phyloP scores from a whole-genome alignment of 2,797 vertebrate species.

The Betta splendens region DNA sequence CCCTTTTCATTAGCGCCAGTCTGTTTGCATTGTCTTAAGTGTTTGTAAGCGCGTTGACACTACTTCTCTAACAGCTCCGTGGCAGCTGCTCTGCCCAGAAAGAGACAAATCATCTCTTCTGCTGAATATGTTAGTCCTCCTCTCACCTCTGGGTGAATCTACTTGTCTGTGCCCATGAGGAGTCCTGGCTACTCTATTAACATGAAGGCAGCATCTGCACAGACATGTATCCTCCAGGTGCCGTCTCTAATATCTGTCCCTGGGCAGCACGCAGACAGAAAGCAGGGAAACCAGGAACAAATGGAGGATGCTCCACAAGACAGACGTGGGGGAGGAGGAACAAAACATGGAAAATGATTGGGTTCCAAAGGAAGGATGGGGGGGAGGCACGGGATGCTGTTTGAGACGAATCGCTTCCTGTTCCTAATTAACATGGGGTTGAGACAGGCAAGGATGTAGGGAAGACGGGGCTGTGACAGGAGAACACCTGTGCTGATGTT shows the following conservation, averaged over 20 bases:
- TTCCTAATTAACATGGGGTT: conserved; percentile 47
- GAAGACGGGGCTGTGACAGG: conserved; percentile 29
- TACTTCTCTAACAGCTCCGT: conserved; percentile 36
- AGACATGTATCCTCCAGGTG: conserved; percentile 57
- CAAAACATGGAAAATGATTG: conserved; percentile 50
- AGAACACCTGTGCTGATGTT: conserved; percentile 45
- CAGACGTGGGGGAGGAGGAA: conserved; percentile 41
- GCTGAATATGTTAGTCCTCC: conserved; percentile 35
- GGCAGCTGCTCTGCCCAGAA: conserved; percentile 28
- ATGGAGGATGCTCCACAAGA: conserved; percentile 25
- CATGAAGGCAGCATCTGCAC: conserved; percentile 51
- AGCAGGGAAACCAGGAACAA: conserved; percentile 41
- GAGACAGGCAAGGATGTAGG: conserved; percentile 40
- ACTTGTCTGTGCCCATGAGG: conserved; percentile 44
- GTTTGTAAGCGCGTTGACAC: conserved; percentile 56
- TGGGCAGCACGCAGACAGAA: conserved; percentile 41
- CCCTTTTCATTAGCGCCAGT: conserved; percentile 59
- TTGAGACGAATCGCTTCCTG: conserved; percentile 35
- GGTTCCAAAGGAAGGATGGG: conserved; percentile 9
- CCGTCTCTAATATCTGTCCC: conserved; percentile 43
- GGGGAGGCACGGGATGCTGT: conserved; percentile 21
- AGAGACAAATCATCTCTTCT: conserved; percentile 38
- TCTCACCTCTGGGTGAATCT: conserved; percentile 42
- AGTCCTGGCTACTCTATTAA: conserved; percentile 50
- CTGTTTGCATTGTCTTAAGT: conserved; percentile 58